Base-by-base conservation (phyloP, 1,140 invertebrate species). In the Agrilus planipennis region DNA sequence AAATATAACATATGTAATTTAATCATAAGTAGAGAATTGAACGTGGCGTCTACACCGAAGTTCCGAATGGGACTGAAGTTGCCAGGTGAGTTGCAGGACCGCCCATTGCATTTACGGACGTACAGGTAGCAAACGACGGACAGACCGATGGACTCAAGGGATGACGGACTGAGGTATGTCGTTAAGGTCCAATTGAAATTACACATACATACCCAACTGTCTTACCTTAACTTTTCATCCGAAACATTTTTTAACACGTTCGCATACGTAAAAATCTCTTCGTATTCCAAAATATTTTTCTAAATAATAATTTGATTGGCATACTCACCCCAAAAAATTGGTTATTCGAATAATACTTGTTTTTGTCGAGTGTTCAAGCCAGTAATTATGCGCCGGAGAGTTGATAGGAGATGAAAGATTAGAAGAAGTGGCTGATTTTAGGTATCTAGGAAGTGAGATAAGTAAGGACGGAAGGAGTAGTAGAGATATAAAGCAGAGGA, bases 51-150 rank as follows among this genome's bases (percentile, higher is more conserved):
- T 43, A 36, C 35, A 18, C 34, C 45, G 29, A 42, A 12, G 41
- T 38, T 41, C 41, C 18, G 28, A 43, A 18, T 34, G 36, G 34
- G 36, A 47, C 45, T 47, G 45, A 37, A 47, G 41, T 47, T 41
- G 41, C 38, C 41, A 47, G 41, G 40, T 40, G 38, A 40, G 32
- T 45, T 28, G 28, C 27, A 34, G 45, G 45, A 34, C 45, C 41
- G 41, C 45, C 41, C 41, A 43, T 34, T n/a, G n/a, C n/a, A n/a
- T n/a, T 38, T 38, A 27, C 7, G 29, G 30, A 19, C 17, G 34
- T 28, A 47, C 45, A 42, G 38, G 45, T 47, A 47, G 45, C 38
- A n/a, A n/a, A n/a, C n/a, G n/a, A n/a, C n/a, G 28, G 23, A 35
- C 39, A 22, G 34, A 25, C 22, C 11, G 22, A 25, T 25, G 5